Evolutionary conservation across 2,797 vertebrate genomes (phyloP).

Genomic region (Phalanger gymnotis): DNA sequence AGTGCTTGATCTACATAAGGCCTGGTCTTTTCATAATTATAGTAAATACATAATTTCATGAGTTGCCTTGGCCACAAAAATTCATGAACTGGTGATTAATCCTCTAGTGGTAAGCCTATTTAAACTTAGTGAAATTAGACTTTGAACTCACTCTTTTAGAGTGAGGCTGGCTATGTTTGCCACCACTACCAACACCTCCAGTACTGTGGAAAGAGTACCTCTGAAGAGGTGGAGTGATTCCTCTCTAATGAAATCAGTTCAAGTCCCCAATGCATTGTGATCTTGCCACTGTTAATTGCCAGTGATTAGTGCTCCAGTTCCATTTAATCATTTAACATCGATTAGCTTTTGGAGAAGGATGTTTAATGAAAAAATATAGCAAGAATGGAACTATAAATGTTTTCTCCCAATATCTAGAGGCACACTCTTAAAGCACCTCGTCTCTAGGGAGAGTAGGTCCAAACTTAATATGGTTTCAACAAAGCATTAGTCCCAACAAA

Average conservation of each 20-base stretch:
- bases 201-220: too few species aligned
- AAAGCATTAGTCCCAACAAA: not conserved
- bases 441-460: not conserved
- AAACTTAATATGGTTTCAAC: not conserved
- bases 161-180: too few species aligned
- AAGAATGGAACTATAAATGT: not conserved
- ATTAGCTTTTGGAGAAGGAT: not conserved
- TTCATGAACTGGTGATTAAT: too few species aligned
- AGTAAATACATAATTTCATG: too few species aligned
- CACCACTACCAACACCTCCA: too few species aligned
- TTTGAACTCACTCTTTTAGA: too few species aligned
- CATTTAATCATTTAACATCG: not conserved
- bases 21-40: too few species aligned
- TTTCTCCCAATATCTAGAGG: not conserved
- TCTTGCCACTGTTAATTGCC: not conserved
- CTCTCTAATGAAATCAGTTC: not conserved
- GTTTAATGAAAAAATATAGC: not conserved
- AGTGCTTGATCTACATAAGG: too few species aligned
- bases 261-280: not conserved
- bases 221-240: not conserved
- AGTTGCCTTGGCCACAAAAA: too few species aligned
- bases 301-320: not conserved
- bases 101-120: too few species aligned
- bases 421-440: not conserved
- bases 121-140: too few species aligned